These are phyloP conservation scores for Macrophya annulata DNA, from an alignment of 2,888 invertebrate species.

Conservation along the genomic window DNA sequence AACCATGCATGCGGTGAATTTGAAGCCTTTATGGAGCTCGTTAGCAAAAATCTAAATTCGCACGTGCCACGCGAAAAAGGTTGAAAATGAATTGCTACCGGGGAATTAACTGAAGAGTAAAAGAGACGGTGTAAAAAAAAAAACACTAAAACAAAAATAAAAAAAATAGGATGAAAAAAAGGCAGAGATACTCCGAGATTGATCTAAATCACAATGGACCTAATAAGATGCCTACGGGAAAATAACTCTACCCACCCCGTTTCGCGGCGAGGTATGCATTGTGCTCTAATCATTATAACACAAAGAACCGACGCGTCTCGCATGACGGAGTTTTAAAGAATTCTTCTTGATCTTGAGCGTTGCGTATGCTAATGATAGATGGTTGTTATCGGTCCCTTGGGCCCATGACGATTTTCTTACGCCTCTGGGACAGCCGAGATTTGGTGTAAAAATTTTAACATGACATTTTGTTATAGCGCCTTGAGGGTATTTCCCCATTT, in stretches of 20 bases:
- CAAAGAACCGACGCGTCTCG: slow-evolving; percentile 52
- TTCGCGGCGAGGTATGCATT: slow-evolving; percentile 53
- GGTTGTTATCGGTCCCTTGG: slow-evolving; percentile 36
- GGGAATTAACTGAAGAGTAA: background rate
- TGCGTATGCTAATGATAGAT: slow-evolving; percentile 53
- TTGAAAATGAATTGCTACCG: slow-evolving; percentile 21
- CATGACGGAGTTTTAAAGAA: slow-evolving; percentile 56
- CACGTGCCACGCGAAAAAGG: slow-evolving; percentile 48
- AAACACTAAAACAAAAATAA: background rate
- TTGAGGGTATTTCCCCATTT: background rate
- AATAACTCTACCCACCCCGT: slow-evolving; percentile 32
- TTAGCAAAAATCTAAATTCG: slow-evolving; percentile 54
- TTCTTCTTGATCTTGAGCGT: slow-evolving; percentile 46
- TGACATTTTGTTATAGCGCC: background rate
- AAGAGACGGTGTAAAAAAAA: background rate
- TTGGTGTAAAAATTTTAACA: slow-evolving; percentile 14
- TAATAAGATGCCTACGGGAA: slow-evolving; percentile 60
- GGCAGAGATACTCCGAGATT: slow-evolving; percentile 50
- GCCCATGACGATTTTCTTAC: slow-evolving; percentile 19
- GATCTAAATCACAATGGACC: slow-evolving; percentile 56
- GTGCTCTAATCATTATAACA: slow-evolving; percentile 55
- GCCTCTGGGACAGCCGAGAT: slow-evolving; percentile 34
- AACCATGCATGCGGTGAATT: slow-evolving; percentile 28
- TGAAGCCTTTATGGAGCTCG: slow-evolving; percentile 39
- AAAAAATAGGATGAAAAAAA: background rate